Percentiles rank a stretch among this genome's conserved stretches.
Conservation (phyloP, 2,888 invertebrate genomes). For the Cephus pulcher region DNA sequence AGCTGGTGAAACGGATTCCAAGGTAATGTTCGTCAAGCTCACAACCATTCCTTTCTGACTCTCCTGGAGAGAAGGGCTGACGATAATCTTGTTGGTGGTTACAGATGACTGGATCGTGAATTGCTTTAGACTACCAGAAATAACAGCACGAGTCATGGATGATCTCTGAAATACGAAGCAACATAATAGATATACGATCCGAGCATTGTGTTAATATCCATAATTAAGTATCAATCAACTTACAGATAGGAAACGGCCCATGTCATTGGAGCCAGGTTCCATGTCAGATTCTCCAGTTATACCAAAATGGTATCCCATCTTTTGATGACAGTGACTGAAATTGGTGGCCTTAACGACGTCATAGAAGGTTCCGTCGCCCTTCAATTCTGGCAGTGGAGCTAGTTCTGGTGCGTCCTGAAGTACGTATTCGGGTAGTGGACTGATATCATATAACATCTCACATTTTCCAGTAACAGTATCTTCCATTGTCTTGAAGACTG, state of each 20-base stretch:
- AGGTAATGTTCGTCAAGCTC: constrained; percentile 71
- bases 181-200: not conserved
- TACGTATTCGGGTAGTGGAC: constrained; percentile 71
- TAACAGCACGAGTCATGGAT: constrained; percentile 70
- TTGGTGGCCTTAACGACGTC: constrained; percentile 77
- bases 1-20: constrained; percentile 49
- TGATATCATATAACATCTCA: constrained; percentile 74
- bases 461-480: constrained; percentile 78
- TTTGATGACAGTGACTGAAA: constrained; percentile 73
- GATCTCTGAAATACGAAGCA: constrained; percentile 66
- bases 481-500: constrained; percentile 77
- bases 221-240: constrained; percentile 20
- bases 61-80: constrained; percentile 72
- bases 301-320: constrained; percentile 76
- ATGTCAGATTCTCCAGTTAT: constrained; percentile 71
- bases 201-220: not conserved
- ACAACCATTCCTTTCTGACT: constrained; percentile 74
- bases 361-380: constrained; percentile 65
- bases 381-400: constrained; percentile 67
- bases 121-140: constrained; percentile 69
- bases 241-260: constrained; percentile 70
- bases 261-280: constrained; percentile 67
- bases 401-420: constrained; percentile 70
- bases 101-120: constrained; percentile 76
- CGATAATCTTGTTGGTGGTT: constrained; percentile 72